These are phyloP conservation scores for Lucifuga dentata DNA, from an alignment of 2,113 vertebrate genomes.

Conservation along the genomic window DNA sequence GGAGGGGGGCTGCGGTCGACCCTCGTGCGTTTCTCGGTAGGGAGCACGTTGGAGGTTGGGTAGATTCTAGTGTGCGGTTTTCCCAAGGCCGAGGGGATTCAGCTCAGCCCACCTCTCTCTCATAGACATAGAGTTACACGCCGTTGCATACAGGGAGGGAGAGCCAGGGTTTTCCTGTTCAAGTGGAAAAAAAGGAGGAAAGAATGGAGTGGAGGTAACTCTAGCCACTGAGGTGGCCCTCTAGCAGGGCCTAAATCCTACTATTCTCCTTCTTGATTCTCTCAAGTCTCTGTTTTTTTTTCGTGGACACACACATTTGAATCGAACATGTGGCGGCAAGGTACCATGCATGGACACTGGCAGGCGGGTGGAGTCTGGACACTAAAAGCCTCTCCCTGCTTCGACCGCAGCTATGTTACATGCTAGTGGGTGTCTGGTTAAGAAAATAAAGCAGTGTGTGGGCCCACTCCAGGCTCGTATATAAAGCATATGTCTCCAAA, in stretches of 20 bases:
- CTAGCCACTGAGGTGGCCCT: slow-evolving; percentile 76
- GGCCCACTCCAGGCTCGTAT: slow-evolving; percentile 51
- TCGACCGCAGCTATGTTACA: slow-evolving; percentile 60
- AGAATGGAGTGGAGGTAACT: slow-evolving; percentile 74
- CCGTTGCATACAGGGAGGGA: slow-evolving; percentile 56
- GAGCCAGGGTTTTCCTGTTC: slow-evolving; percentile 70
- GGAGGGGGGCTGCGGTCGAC: slow-evolving; percentile 12
- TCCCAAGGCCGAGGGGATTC: slow-evolving; percentile 67
- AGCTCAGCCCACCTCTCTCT: slow-evolving; percentile 46
- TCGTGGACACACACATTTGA: slow-evolving; percentile 15
- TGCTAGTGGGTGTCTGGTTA: slow-evolving; percentile 59
- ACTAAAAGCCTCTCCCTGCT: slow-evolving; percentile 43
- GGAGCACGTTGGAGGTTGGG: slow-evolving; percentile 51
- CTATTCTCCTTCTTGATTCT: slow-evolving; percentile 52
- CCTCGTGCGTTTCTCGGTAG: slow-evolving; percentile 42
- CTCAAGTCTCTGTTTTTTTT: slow-evolving; percentile 26
- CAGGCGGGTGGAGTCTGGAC: slow-evolving; percentile 44
- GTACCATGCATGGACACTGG: slow-evolving; percentile 5
- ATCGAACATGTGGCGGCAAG: slow-evolving; percentile 34
- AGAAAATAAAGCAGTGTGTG: slow-evolving; percentile 67
- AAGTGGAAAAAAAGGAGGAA: slow-evolving; percentile 61
- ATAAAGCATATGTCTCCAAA: slow-evolving; percentile 68
- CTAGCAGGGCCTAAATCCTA: slow-evolving; percentile 57
- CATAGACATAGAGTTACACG: slow-evolving; percentile 49
- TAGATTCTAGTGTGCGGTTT: slow-evolving; percentile 67